Base-by-base conservation (phyloP, 2,113 vertebrate genomes). In the Colius striatus region DNA sequence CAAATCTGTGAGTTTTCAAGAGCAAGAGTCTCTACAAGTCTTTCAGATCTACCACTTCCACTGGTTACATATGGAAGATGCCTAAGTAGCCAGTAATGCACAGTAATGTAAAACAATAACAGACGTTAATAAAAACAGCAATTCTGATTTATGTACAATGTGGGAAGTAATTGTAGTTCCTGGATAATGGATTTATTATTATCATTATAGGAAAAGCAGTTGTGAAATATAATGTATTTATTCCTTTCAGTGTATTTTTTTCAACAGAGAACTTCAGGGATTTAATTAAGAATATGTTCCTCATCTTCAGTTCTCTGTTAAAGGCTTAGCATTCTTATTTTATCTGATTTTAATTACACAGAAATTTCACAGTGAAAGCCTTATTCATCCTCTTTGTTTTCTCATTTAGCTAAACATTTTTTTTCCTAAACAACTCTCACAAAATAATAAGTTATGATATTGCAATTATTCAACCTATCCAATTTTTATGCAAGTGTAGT, bases 401-500 rank as follows among this genome's bases (percentile, higher is more conserved):
- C 32, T 34, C 12, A 72, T 48, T 66, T 74, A 75, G 25, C 20
- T 81, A 83, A 94, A 75, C 18, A 34, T 77, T 67, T 23, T 65
- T 82, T 77, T 61, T 77, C 20, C 48, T 62, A 77, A 94, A 50
- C 11, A 89, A 5, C n/a, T 74, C 79, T 81, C 27, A 61, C 5
- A 90, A 94, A 79, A 89, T 76, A 94, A 95, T 91, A 94, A 89
- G 84, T 82, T 57, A 45, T 70, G 80, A 23, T n/a, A 89, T 93
- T 84, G 22, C 84, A 91, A 74, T 68, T 93, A 84, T 79, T 91
- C 84, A 87, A 72, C 75, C 63, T 58, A 66, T 36, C 57, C 67
- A 78, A 82, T 94, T 90, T 90, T 93, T 58, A 94, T 92, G 73
- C 68, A 95, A 94, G 92, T 84, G 26, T 21, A 67, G 58, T 71